Evolutionary conservation across 2,888 invertebrate genomes (phyloP).

Genomic region (Limenitis camilla): DNA sequence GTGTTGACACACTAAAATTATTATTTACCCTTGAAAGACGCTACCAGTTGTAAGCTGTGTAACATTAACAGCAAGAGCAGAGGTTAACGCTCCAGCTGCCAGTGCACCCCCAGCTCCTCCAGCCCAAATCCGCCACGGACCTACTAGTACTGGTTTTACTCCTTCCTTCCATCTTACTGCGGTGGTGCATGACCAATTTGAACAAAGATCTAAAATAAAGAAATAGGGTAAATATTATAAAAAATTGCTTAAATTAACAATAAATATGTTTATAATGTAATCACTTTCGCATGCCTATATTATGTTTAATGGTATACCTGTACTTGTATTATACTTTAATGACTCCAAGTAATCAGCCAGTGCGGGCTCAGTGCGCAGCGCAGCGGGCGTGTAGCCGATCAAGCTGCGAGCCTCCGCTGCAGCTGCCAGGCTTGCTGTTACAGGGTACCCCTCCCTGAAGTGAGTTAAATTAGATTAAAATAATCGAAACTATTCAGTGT

Average conservation of each 20-base stretch:
- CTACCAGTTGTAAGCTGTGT: constrained; percentile 21
- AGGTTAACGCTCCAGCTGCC: constrained; percentile 35
- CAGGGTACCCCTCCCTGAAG: constrained; percentile 40
- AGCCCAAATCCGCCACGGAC: constrained; percentile 40
- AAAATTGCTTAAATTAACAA: not conserved
- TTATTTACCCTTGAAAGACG: constrained; percentile 27
- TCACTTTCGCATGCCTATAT: too few species aligned
- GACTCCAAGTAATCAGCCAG: constrained; percentile 72
- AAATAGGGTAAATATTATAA: not conserved
- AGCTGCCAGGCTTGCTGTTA: constrained; percentile 38
- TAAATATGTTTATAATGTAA: too few species aligned
- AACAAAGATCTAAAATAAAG: constrained; percentile 28
- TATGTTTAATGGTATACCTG: too few species aligned
- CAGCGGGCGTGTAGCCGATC: constrained; percentile 48
- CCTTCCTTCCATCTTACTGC: constrained; percentile 10
- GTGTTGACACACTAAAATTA: too few species aligned
- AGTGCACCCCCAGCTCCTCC: constrained; percentile 38
- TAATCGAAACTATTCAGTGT: too few species aligned
- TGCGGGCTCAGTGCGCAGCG: constrained; percentile 53
- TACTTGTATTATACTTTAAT: constrained; percentile 62
- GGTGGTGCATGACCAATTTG: constrained; percentile 26
- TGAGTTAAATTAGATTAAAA: not conserved
- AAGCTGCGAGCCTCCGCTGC: constrained; percentile 29
- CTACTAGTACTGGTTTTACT: constrained; percentile 19
- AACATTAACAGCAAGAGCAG: constrained; percentile 29